These are phyloP conservation scores for Odobenus rosmarus DNA, from an alignment of 2,113 vertebrate genomes.

Conservation along the genomic window DNA sequence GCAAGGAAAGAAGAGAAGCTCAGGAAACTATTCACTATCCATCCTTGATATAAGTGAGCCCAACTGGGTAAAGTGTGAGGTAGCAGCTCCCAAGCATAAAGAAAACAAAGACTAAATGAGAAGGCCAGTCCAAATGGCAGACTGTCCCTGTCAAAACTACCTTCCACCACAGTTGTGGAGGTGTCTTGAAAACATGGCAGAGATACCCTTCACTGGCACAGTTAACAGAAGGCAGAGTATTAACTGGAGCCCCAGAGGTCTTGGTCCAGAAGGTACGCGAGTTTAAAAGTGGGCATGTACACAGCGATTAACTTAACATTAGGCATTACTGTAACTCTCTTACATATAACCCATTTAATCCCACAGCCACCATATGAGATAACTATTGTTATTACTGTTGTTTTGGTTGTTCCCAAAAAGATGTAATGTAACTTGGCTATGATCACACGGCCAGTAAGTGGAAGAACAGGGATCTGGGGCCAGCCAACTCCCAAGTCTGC, in stretches of 20 bases:
- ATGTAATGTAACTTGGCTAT: background rate
- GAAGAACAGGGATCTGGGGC: background rate
- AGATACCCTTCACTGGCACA: background rate
- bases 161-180: background rate
- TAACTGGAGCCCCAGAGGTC: background rate
- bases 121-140: background rate
- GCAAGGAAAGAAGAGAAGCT: background rate
- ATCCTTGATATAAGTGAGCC: background rate
- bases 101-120: background rate
- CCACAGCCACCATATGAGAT: background rate
- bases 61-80: background rate
- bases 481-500: background rate
- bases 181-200: background rate
- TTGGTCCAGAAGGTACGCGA: background rate
- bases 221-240: background rate
- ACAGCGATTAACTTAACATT: background rate
- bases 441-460: background rate
- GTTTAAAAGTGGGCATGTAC: background rate
- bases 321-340: background rate
- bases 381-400: background rate
- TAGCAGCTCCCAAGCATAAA: background rate
- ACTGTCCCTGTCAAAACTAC: background rate
- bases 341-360: background rate
- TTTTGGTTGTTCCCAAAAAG: background rate
- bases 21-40: background rate